Percentiles rank a stretch among this genome's conserved stretches.
Evolutionary conservation across 2,113 vertebrate species (phyloP).

Genomic region (Orcinus orca): DNA sequence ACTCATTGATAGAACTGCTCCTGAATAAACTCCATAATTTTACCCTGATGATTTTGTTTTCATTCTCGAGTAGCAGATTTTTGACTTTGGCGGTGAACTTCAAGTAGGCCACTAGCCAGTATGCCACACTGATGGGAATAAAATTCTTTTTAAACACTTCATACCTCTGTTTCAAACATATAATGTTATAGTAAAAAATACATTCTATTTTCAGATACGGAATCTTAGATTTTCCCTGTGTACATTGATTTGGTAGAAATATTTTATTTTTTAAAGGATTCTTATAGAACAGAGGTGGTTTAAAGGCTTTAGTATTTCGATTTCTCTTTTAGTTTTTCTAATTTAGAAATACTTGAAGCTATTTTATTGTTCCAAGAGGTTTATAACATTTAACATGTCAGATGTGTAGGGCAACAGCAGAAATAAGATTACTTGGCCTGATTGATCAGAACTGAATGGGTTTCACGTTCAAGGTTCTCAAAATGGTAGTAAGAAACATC

Average conservation of each 20-base stretch:
- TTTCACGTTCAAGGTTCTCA: neutral
- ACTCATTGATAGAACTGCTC: neutral
- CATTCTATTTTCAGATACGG: neutral
- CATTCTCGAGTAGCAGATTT: neutral
- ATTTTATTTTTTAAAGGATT: slow-evolving; percentile 32
- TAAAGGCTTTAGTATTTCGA: neutral
- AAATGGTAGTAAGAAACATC: neutral
- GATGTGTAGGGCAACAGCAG: neutral
- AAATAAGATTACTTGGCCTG: neutral
- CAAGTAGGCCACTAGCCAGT: neutral
- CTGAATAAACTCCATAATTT: neutral
- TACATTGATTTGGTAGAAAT: neutral
- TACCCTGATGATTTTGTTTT: neutral
- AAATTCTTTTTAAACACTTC: neutral
- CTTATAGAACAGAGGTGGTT: neutral
- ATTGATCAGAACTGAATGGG: neutral
- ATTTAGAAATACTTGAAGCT: neutral
- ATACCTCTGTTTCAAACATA: neutral
- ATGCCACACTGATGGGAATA: neutral
- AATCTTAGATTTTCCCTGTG: neutral
- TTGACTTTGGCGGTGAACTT: neutral
- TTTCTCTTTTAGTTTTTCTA: neutral
- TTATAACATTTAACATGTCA: neutral
- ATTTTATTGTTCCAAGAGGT: neutral
- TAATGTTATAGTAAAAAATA: neutral